phyloP scores from a whole-genome alignment of 2,888 invertebrate genomes.

The Lepidocyrtinus sp. region DNA sequence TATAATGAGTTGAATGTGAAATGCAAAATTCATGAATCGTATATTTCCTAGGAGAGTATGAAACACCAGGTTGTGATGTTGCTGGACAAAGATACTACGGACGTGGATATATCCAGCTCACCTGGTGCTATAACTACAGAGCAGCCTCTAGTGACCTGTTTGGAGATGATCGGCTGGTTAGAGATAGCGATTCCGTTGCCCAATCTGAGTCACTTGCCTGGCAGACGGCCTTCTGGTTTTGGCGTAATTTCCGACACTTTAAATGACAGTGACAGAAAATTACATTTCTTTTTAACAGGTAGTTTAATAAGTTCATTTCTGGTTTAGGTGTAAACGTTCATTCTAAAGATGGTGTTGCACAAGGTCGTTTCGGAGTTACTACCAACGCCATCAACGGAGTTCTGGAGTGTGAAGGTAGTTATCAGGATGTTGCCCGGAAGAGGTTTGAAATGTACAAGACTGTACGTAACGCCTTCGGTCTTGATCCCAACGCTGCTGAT shows the following conservation, averaged over 20 bases:
- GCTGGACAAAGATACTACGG: slow-evolving; percentile 55
- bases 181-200: slow-evolving; percentile 61
- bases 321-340: slow-evolving; percentile 47
- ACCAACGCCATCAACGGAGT: slow-evolving; percentile 59
- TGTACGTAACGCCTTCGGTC: slow-evolving; percentile 48
- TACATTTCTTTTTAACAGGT: too few species aligned
- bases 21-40: too few species aligned
- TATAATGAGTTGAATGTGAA: too few species aligned
- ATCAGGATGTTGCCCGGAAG: slow-evolving; percentile 24
- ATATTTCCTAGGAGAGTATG: too few species aligned
- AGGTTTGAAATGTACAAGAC: slow-evolving; percentile 53
- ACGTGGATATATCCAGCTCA: slow-evolving; percentile 60
- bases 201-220: slow-evolving; percentile 57
- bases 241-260: too few species aligned
- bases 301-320: too few species aligned
- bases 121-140: slow-evolving; percentile 66
- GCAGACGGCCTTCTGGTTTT: slow-evolving; percentile 65
- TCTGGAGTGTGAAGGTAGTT: slow-evolving; percentile 39
- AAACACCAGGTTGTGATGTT: slow-evolving; percentile 49
- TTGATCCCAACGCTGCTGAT: slow-evolving; percentile 31
- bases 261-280: too few species aligned
- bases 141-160: slow-evolving; percentile 54
- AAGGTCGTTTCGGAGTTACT: slow-evolving; percentile 55
- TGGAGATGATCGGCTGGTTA: slow-evolving; percentile 53
- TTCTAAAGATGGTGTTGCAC: slow-evolving; percentile 31